Evolutionary conservation across 2,113 vertebrate species (phyloP), one percentile per base, ranked within the genome.

Genomic region (Bungarus multicinctus): DNA sequence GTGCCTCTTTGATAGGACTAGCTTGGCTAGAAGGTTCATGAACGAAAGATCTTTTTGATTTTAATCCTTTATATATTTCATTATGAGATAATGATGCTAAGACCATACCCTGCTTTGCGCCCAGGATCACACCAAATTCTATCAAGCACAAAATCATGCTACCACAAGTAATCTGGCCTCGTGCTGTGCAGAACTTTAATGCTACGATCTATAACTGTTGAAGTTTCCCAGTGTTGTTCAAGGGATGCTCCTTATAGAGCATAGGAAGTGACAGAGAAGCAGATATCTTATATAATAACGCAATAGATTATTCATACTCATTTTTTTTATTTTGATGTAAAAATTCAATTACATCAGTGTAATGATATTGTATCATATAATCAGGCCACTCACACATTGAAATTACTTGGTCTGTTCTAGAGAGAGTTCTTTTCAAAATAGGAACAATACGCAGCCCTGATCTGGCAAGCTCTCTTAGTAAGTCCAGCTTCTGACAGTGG

Each of bases 401-500:
- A 87, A 52, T 88, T 5, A 88, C 45, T 27, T 34, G 5, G 43
- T 45, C 14, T 50, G 18, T 8, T 6, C 58, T 50, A 93, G 55
- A 93, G 30, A 22, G 81, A 55, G 47, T 90, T 87, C 81, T 90
- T 93, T 87, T 93, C 92, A 93, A 93, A 93, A 64, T 93, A 90
- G 34, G 92, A 93, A 25, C 92, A 87, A 64, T 90, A 93, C 5
- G 89, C 89, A 64, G 92, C 92, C 55, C 92, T 90, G n/a, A 93
- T 93, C 81, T 93, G 92, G 55, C 92, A 93, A 34, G 92, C 92
- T 90, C 89, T 93, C 47, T 93, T 93, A 18, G 92, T 93, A n/a
- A 93, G 89, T 90, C 92, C 92, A 64, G 92, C 92, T 85, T 93
- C 92, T n/a, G 92, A 93, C 5, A 93, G 52, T 5, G 92, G 92